A percentile compares a stretch with the other conserved stretches of the same genome.
Conservation (phyloP, 1,140 invertebrate species). For the Potamilus streckersoni region DNA sequence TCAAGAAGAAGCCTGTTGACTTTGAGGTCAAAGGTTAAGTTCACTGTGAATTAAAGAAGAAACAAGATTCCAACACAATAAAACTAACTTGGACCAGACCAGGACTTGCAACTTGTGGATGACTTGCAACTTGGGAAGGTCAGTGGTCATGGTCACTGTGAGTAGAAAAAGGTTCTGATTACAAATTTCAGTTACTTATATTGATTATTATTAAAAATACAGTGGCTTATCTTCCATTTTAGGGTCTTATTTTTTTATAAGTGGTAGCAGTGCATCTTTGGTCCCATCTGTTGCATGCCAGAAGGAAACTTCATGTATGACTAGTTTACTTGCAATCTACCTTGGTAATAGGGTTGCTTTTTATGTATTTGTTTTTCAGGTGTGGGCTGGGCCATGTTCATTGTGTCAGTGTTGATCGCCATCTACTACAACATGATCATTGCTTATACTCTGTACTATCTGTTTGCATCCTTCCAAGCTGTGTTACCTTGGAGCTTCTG, state of each 20-base stretch:
- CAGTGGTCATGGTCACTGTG: too few species aligned
- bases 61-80: too few species aligned
- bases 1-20: too few species aligned
- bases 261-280: not conserved
- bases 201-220: not conserved
- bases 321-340: not conserved
- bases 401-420: conserved; percentile 96
- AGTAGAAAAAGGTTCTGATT: too few species aligned
- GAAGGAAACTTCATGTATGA: not conserved
- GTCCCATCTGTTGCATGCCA: too few species aligned
- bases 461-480: conserved; percentile 71
- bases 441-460: conserved; percentile 95
- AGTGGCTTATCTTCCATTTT: not conserved
- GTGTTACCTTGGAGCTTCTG: conserved; percentile 94
- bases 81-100: too few species aligned
- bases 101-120: too few species aligned
- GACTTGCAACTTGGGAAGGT: too few species aligned
- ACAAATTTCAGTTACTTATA: not conserved
- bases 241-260: not conserved
- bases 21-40: too few species aligned
- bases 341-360: not conserved
- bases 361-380: conserved; percentile 75
- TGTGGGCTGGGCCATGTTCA: conserved; percentile 95
- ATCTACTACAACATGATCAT: conserved; percentile 99
- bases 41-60: too few species aligned